Base-by-base conservation (phyloP, 2,888 invertebrate genomes). In the Pseudeuparius sepicola region DNA sequence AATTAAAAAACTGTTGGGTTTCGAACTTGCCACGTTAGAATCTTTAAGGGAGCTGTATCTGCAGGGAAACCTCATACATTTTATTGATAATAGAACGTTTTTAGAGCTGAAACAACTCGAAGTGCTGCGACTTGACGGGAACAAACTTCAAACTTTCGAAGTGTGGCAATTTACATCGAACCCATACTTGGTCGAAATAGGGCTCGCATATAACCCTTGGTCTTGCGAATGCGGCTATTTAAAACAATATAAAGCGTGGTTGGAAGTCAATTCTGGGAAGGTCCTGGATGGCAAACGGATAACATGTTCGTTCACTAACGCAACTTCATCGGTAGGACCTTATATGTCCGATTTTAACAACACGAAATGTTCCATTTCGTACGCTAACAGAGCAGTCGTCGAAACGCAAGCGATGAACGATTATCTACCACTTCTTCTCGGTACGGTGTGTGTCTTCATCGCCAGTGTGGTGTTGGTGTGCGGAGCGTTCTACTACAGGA, bases 171-270 rank as follows among this genome's bases (percentile, higher is more conserved):
- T 90, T 55, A 71, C 76, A 40, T 64, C 74, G 51, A 88, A 88
- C 65, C 84, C 86, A 13, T 86, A 86, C 64, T 71, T 90, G 54
- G 81, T 84, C n/a, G 84, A 84, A 62, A 79, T 92, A 51, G 80
- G 80, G 34, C 68, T 92, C 44, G 74, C 81, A 37, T 78, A 78
- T 50, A 92, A 92, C 60, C 80, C 82, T 31, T 92, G 90, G 90
- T 84, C 84, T 44, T 92, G 92, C 63, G 87, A 88, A 57, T 93
- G 92, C 64, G 73, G 75, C 50, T 89, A 84, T 61, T 64, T 88
- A 52, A 76, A 79, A 49, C 75, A 78, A 56, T 84, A 83, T 56
- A 75, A 84, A 51, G 73, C 72, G 48, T 90, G 87, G 78, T 71
- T 89, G 55, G 75, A 75, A 50, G 73, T 75, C 41, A 84, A 84